Base-by-base conservation (phyloP, 53 echinoderm and acorn worm genomes). In the Holothuria scabra region DNA sequence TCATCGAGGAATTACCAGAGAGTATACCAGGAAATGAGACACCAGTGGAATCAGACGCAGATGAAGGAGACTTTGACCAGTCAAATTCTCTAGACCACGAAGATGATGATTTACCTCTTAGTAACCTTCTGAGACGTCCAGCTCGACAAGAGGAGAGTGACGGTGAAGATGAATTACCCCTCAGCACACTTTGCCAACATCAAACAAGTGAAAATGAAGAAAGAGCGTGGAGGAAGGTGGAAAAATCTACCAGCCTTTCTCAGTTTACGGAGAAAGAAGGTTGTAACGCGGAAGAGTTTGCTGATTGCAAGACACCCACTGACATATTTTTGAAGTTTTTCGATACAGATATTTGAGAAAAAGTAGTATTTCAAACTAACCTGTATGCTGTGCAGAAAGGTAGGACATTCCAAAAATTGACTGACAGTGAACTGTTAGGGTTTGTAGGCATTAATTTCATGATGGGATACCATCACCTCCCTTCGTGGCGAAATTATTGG, bases 381-480 rank as follows among this genome's bases (percentile, higher is more conserved):
- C 78, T 59, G 3, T 85, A 85, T 60, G 61, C 75, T 41, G 79
- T 58, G 19, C 76, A 76, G 85, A 76, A 75, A 75, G 59, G 61
- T 9, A 30, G 64, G 19, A 52, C 16, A 29, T 35, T 48, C 25
- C n/a, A 21, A n/a, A 20, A 59, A 9, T 28, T 85, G 25, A 85
- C 78, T 26, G 62, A 85, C 33, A 59, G 60, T 21, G 86, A 85
- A 46, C 10, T 85, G 7, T 65, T 78, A 2, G 79, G 78, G 26
- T 85, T 85, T 38, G 49, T 78, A 19, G 78, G 86, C 38, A 85
- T 85, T 12, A 79, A 85, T 33, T 85, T 85, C 46, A 38, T 85
- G 63, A 78, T 85, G 86, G 78, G 86, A 0, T 85, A 85, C 24
- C 79, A 85, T 60, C 22, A 33, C 44, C 44, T 44, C 10, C 81